A percentile compares a stretch with the other conserved stretches of the same genome.
Evolutionary conservation across 2,797 vertebrate genomes (phyloP).

Genomic region (Neomorphus geoffroyi): DNA sequence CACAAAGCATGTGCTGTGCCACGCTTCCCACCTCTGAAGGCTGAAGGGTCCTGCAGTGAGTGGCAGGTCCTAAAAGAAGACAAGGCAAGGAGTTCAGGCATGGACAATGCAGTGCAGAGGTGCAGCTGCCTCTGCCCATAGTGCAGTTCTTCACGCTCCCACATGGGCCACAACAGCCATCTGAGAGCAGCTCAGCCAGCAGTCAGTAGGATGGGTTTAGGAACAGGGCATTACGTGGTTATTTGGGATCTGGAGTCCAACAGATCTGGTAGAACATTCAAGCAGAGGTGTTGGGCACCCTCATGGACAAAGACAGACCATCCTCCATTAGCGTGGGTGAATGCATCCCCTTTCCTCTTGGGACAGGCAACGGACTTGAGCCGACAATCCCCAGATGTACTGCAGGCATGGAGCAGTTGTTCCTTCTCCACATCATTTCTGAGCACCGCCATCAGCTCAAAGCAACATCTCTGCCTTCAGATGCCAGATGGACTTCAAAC

Average conservation of each 20-base stretch:
- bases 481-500: conserved; percentile 4
- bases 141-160: not conserved
- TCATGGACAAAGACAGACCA: accelerated
- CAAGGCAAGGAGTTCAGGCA: not conserved
- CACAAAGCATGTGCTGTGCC: not conserved
- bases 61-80: not conserved
- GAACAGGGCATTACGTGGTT: accelerated
- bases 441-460: not conserved
- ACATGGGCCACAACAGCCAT: accelerated
- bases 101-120: accelerated
- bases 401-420: accelerated
- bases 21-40: accelerated
- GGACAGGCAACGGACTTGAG: not conserved
- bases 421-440: not conserved
- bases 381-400: not conserved
- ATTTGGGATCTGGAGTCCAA: not conserved
- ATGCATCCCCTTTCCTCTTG: not conserved
- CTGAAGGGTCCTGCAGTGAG: not conserved
- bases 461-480: not conserved
- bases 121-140: not conserved
- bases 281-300: not conserved
- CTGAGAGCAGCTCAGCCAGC: not conserved
- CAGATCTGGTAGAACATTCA: not conserved
- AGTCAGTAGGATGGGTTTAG: not conserved
- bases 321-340: not conserved